Evolutionary conservation across 2,113 vertebrate species (phyloP), one percentile per base, ranked within the genome.

Genomic region (Semnornis frantzii): DNA sequence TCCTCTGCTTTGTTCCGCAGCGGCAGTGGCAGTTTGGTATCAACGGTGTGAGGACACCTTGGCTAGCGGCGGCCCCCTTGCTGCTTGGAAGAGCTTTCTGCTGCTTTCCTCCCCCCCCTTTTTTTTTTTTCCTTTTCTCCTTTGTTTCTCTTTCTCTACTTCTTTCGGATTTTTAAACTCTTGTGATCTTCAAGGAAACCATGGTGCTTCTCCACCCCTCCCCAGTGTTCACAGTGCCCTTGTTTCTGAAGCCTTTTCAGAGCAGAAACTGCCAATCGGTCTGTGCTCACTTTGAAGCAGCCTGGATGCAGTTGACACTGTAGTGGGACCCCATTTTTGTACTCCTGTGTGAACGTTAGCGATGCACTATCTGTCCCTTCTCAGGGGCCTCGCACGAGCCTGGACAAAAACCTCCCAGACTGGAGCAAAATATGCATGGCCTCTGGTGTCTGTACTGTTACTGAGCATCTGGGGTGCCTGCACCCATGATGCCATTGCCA

Each of bases 1-100:
- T 98, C 96, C 97, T 97, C 97, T 98, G 97, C 99, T 98, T 97
- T 98, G 97, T 98, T 98, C 96, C 98, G 76, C 99, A 99, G 99
- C 66, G 98, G 99, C 97, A 99, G 99, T 91, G 98, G 98, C 98
- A 99, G 99, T 95, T 98, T 99, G 98, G 99, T 99, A 97, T 99
- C 99, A 59, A 99, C 99, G 96, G 99, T 99, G 98, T 99, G 99
- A 99, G 98, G 98, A 98, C 98, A 98, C 98, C 95, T 62, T 81
- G 97, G 92, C 96, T 97, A 50, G 69, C 79, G 82, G 87, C 39
- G 94, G 97, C 96, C 82, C 94, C 94, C 97, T 94, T 64, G 96
- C 97, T 96, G 97, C 97, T 97, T 96, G 89, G 97, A 95, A 97
- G 97, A 97, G 95, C 97, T 95, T 95, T 93, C 95, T 75, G 92